These are phyloP conservation scores for Callipepla squamata DNA, from an alignment of 2,113 vertebrate genomes.

Conservation along the genomic window DNA sequence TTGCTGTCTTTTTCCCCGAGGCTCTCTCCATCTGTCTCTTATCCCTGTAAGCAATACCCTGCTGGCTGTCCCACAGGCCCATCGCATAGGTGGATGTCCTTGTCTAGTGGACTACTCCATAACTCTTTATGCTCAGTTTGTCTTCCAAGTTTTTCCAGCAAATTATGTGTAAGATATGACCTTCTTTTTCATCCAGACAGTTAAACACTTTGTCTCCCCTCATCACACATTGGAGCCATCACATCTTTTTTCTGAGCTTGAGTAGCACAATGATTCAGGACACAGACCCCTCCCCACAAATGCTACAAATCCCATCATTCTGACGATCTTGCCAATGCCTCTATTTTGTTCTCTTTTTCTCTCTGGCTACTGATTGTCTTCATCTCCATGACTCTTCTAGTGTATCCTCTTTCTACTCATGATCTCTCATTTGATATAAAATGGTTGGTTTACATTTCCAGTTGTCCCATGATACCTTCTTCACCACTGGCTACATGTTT, in stretches of 20 bases:
- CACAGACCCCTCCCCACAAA: neutral
- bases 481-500: neutral
- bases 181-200: neutral
- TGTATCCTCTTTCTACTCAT: neutral
- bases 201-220: neutral
- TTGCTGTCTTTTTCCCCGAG: neutral
- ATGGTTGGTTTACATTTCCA: neutral
- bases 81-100: neutral
- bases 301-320: neutral
- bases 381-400: neutral
- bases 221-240: neutral
- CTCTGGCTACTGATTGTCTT: neutral
- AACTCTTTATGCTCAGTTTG: neutral
- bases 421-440: neutral
- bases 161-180: neutral
- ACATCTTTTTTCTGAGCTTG: neutral
- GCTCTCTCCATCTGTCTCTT: neutral
- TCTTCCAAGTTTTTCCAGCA: neutral
- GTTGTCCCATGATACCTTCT: neutral
- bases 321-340: neutral
- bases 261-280: neutral
- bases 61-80: neutral
- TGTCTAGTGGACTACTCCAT: neutral
- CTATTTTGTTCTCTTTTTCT: neutral
- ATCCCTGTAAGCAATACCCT: neutral